Evolutionary conservation across 2,888 invertebrate species (phyloP), one percentile per base, ranked within the genome.

Genomic region (Dicyrtoma fusca): DNA sequence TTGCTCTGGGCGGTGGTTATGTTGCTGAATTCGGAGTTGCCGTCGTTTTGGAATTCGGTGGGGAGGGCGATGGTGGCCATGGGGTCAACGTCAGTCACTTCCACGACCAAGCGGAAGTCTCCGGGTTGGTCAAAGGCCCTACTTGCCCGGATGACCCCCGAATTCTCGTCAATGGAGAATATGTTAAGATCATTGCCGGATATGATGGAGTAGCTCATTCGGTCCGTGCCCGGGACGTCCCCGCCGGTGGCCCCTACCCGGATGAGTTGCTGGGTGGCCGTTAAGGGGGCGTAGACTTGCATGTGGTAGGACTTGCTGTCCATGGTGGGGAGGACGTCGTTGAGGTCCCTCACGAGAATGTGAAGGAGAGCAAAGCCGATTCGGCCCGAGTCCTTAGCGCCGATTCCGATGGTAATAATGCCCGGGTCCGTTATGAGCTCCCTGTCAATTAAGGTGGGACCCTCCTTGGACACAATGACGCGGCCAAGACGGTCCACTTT

Each of bases 201-300:
- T 8, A 88, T 84, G 63, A 95, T 93, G 44, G 85, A 86, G 82
- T 93, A 97, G 69, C 87, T 87, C 44, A 96, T 88, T 76, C 89
- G 88, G 8, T 91, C 92, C 81, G 92, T 92, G 8, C 88, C 82
- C 1, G 92, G 94, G 68, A 89, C 88, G 81, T 97, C 96, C 23
- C 87, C 87, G 81, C 95, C 95, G 17, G 88, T 89, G 0, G 95
- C 95, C 75, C 89, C 86, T 0, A 96, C 83, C 80, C 93, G 91
- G 13, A 95, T 83, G 64, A 96, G 89, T 0, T 92, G 90, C 0
- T 93, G 90, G 0, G 93, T 92, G 0, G 94, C 92, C 82, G 90
- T 89, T 19, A 92, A 84, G 13, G 91, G 88, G 19, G 84, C 82
- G 83, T 93, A 94, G 83, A 95, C 95, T 0, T 89, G 91, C 0